These are phyloP conservation scores for Crocuta crocuta DNA, from an alignment of 2,113 vertebrate genomes.

Conservation along the genomic window DNA sequence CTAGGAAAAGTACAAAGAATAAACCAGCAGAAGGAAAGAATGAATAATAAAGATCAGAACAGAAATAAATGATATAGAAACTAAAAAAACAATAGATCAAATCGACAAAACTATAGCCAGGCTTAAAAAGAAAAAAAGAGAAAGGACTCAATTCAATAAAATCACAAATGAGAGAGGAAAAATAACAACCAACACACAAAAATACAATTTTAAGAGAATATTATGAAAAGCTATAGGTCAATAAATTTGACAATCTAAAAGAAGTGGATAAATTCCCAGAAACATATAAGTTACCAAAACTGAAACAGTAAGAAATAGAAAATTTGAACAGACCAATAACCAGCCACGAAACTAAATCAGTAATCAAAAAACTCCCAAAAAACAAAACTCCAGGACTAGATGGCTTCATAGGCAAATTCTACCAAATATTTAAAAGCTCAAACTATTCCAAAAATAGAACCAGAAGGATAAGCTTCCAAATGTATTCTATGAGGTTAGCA, in stretches of 20 bases:
- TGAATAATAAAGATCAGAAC: neutral
- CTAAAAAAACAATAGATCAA: neutral
- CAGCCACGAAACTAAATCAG: neutral
- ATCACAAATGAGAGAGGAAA: neutral
- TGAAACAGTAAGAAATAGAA: neutral
- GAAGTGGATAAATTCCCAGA: neutral
- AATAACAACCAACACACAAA: neutral
- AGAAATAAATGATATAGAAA: neutral
- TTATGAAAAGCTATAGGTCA: neutral
- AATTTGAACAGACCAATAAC: neutral
- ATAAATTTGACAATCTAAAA: neutral
- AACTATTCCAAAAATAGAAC: neutral
- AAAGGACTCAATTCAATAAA: neutral
- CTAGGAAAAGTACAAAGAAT: neutral
- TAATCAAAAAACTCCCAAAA: neutral
- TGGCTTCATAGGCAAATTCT: neutral
- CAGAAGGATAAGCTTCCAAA: neutral
- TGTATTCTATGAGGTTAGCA: neutral
- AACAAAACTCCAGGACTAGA: neutral
- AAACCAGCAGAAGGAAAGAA: neutral
- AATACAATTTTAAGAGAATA: neutral
- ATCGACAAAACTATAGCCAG: neutral
- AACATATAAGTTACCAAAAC: neutral
- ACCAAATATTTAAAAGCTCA: neutral
- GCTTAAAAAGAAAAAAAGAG: neutral